Evolutionary conservation across 2,888 invertebrate species (phyloP), one percentile per base, ranked within the genome.

Genomic region (Octodonta nipae): DNA sequence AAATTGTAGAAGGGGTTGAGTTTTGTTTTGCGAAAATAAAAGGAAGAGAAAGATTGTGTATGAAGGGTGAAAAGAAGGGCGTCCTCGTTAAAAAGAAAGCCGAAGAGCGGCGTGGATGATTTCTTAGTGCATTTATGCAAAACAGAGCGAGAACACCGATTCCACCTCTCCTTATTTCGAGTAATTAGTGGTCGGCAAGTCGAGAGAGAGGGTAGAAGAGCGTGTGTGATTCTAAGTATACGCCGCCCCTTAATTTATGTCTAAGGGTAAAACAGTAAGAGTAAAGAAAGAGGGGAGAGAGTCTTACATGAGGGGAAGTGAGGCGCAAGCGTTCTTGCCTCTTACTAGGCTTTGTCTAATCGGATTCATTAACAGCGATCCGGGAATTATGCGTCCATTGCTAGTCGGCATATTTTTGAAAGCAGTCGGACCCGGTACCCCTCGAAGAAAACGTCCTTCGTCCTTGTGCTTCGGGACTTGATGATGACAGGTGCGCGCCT

Each of bases 351-450:
- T 63, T 61, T 62, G 61, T 66, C 66, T 67, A 68, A 68, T 67
- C 67, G 66, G 66, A 68, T 67, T 67, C 67, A 67, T 68, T 68
- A 68, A 66, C 65, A 61, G 63, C 63, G 62, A 64, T 64, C 64
- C 64, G 57, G 63, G 65, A 65, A 65, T 64, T 64, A 65, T 65
- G 64, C 64, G 64, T 62, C 64, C 64, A 63, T 63, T 63, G 60
- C 63, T 58, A 63, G 60, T 62, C 62, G 61, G 61, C 60, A 63
- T 63, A 63, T 63, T 63, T 63, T 62, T 62, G 60, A 61, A 61
- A 61, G 59, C 63, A 61, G 60, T 60, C 58, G 60, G 60, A 58
- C 56, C 54, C 56, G 55, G 55, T 52, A 54, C 51, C 56, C 57
- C 51, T 50, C 47, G 50, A 52, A 59, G 57, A 54, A 52, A 50